Percentiles rank a stretch among this genome's conserved stretches.
phyloP scores from a whole-genome alignment of 2,797 vertebrate genomes.

The Siniperca undulata region DNA sequence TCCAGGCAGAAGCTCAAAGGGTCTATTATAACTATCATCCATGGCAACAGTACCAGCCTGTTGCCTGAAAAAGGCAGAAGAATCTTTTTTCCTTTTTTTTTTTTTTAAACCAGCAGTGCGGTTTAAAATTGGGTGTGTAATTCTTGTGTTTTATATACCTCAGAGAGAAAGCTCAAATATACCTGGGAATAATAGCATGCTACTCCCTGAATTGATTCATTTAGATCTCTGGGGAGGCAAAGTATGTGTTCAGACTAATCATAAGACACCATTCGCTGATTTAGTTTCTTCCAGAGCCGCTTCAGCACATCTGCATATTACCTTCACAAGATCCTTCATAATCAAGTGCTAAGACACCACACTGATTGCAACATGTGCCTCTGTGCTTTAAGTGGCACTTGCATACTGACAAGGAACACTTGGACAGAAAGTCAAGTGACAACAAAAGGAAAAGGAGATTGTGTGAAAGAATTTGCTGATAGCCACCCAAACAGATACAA shows the following conservation, averaged over 20 bases:
- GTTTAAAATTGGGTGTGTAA: slow-evolving; percentile 1
- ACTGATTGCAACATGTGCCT: slow-evolving; percentile 75
- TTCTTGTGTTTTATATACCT: background rate
- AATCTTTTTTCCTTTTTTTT: background rate
- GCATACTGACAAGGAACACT: slow-evolving; percentile 42
- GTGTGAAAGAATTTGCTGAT: slow-evolving; percentile 10
- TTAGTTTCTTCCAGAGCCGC: slow-evolving; percentile 24
- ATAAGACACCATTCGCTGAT: slow-evolving; percentile 21
- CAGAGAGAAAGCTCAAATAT: background rate
- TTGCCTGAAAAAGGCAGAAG: background rate
- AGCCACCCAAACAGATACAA: background rate
- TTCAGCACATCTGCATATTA: slow-evolving; percentile 57
- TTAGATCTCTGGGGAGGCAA: slow-evolving; percentile 1
- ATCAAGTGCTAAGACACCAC: slow-evolving; percentile 67
- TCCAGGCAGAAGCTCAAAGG: background rate
- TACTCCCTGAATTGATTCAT: slow-evolving; percentile 15
- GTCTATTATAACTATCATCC: background rate
- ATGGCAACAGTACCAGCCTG: slow-evolving; percentile 3
- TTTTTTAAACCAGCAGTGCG: background rate
- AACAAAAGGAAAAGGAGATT: slow-evolving; percentile 27
- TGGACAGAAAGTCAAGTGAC: slow-evolving; percentile 66
- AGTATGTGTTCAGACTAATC: slow-evolving; percentile 11
- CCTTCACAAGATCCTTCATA: slow-evolving; percentile 66
- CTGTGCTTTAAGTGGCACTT: slow-evolving; percentile 51
- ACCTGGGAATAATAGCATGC: background rate